A percentile compares a stretch with the other conserved stretches of the same genome.
phyloP scores from a whole-genome alignment of 1,140 invertebrate species.

The Oscheius sp. region DNA sequence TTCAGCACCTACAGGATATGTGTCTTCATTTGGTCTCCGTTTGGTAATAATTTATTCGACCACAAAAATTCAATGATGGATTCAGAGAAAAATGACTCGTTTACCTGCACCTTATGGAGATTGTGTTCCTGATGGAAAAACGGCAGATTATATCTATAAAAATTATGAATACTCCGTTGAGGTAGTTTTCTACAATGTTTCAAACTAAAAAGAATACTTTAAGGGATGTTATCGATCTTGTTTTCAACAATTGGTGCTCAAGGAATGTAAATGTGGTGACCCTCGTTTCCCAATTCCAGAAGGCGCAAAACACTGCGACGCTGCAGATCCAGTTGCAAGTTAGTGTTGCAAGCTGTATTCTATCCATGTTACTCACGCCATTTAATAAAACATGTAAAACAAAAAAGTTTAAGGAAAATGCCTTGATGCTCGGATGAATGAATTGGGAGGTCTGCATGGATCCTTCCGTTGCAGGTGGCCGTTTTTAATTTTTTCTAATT shows the following conservation, averaged over 20 bases:
- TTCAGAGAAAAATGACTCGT: conserved; percentile 53
- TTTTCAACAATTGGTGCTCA: conserved; percentile 54
- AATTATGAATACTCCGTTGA: conserved; percentile 56
- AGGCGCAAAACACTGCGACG: conserved; percentile 46
- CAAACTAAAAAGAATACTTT: conserved; percentile 16
- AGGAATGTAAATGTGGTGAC: conserved; percentile 54
- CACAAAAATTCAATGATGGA: background rate
- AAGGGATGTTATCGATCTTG: conserved; percentile 57
- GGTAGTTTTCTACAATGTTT: conserved; percentile 6
- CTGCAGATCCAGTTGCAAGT: conserved; percentile 49
- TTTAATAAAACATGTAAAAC: background rate
- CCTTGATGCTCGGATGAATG: conserved; percentile 46
- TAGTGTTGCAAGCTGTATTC: too few species aligned
- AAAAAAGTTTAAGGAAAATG: conserved; percentile 48
- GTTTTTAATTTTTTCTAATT: background rate
- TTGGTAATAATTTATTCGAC: conserved; percentile 33
- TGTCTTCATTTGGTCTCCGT: conserved; percentile 55
- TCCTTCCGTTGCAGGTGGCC: conserved; percentile 28
- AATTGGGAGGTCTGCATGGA: conserved; percentile 49
- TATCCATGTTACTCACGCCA: too few species aligned
- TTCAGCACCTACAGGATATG: conserved; percentile 56
- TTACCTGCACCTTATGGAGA: conserved; percentile 56
- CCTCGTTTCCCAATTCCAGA: conserved; percentile 53
- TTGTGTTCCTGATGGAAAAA: conserved; percentile 50
- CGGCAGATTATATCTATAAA: conserved; percentile 50